phyloP scores from a whole-genome alignment of 2,797 vertebrate genomes.

The Poliocrania exsul region DNA sequence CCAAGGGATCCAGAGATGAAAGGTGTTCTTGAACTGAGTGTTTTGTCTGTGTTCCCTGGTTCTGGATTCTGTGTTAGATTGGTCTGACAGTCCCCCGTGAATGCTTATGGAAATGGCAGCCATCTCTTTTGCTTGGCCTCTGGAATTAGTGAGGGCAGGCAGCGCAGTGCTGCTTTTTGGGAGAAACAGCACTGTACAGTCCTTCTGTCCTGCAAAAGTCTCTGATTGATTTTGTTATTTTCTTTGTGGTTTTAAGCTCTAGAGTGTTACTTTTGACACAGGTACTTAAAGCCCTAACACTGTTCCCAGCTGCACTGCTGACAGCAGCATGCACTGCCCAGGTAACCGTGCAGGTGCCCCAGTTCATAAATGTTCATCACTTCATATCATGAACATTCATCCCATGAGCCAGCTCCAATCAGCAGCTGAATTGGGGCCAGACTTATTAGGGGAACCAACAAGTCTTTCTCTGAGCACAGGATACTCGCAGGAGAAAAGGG shows the following conservation, averaged over 20 bases:
- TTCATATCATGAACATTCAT: background rate
- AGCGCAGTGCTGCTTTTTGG: background rate
- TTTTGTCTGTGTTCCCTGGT: background rate
- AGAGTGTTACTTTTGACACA: background rate
- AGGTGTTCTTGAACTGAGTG: background rate
- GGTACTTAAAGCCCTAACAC: background rate
- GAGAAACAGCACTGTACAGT: fast-evolving
- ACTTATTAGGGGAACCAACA: background rate
- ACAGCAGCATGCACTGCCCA: background rate
- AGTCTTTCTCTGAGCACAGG: background rate
- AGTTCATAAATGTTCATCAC: background rate
- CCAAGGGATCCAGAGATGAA: background rate
- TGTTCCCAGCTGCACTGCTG: background rate
- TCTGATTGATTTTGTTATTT: background rate
- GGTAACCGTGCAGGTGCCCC: background rate
- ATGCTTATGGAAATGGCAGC: background rate
- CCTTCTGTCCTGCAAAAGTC: background rate
- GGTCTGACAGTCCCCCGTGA: background rate
- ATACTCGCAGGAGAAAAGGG: background rate
- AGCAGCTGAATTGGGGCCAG: background rate
- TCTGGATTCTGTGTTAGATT: background rate
- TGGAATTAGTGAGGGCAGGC: background rate
- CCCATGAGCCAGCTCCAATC: background rate
- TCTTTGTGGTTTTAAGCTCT: background rate
- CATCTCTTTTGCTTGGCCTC: background rate